Evolutionary conservation across 2,113 vertebrate genomes (phyloP), one percentile per base, ranked within the genome.

Genomic region (Xyliphius kryptos): DNA sequence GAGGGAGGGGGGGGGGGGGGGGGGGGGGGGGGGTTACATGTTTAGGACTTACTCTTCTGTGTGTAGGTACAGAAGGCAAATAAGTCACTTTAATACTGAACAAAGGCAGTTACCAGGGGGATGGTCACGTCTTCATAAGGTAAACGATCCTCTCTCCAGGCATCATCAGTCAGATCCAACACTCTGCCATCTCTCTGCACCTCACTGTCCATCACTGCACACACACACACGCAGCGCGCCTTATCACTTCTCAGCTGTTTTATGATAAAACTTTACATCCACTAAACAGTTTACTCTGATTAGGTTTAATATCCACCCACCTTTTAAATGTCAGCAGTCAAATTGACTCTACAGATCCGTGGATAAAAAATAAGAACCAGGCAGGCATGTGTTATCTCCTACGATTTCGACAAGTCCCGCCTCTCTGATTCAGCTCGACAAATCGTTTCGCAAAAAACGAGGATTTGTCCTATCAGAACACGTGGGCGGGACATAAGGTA

Each of bases 61-160:
- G 37, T 17, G 22, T 37, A 44, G 3, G 20, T 5, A 20, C 13
- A 20, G 6, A 49, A 22, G n/a, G n/a, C n/a, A n/a, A n/a, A n/a
- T n/a, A n/a, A n/a, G n/a, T n/a, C n/a, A n/a, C n/a, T n/a, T n/a
- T n/a, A n/a, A n/a, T n/a, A n/a, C n/a, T n/a, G n/a, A n/a, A n/a
- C n/a, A n/a, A n/a, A 15, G 32, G 15, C 15, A 2, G 2, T 72
- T 82, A 99, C 95, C 90, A 97, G 79, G 2, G 95, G 95, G 66
- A 99, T 94, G 1, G 94, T 92, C 41, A 99, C 95, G 32, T 99
- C 95, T 61, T 99, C 95, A 1, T 99, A 97, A 0, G 96, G 96
- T 41, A 99, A 74, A 21, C 89, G 90, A 75, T 98, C 95, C 73
- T 99, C 95, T 64, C 94, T 89, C 96, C 95, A 99, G 0, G 95